phyloP scores from a whole-genome alignment of 2,888 invertebrate genomes.

The Congeria kusceri region DNA sequence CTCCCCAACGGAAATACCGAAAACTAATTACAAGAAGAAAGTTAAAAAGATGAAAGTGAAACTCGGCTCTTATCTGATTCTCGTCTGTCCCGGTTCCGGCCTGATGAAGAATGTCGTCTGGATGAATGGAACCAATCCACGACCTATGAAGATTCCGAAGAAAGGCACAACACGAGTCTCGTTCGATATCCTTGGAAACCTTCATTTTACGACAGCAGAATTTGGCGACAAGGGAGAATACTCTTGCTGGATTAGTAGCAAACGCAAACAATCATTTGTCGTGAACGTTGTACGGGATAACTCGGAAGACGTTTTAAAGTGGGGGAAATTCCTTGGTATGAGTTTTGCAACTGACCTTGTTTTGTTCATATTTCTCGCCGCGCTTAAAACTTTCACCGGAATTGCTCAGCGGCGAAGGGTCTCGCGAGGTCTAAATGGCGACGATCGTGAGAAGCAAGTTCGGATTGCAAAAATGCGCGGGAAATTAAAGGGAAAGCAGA shows the following conservation, averaged over 20 bases:
- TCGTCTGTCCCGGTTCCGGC: conserved; percentile 46
- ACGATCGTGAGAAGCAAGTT: too few relatives aligned
- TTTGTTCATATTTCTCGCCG: conserved; percentile 47
- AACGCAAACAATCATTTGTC: conserved; percentile 33
- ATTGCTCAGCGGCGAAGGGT: conserved; percentile 27
- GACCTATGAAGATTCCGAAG: conserved; percentile 15
- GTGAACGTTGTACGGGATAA: conserved; percentile 29
- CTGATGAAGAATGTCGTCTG: conserved; percentile 36
- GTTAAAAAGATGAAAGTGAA: conserved; percentile 14
- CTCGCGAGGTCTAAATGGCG: too few relatives aligned
- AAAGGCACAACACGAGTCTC: conserved; percentile 40
- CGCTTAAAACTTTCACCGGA: conserved; percentile 42
- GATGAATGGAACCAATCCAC: conserved; percentile 43
- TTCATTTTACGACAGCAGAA: conserved; percentile 32
- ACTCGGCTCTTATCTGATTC: conserved; percentile 41
- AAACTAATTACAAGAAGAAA: conserved; percentile 13
- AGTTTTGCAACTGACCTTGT: conserved; percentile 51
- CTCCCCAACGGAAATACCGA: too few relatives aligned
- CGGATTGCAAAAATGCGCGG: too few relatives aligned
- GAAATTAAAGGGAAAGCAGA: too few relatives aligned
- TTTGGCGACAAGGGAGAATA: conserved; percentile 39
- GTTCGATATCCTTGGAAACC: conserved; percentile 52
- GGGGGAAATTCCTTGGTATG: conserved; percentile 23
- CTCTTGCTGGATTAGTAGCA: conserved; percentile 54
- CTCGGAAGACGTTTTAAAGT: conserved; percentile 15